Percentiles rank a stretch among this genome's conserved stretches.
Evolutionary conservation across 2,888 invertebrate genomes (phyloP).

Genomic region (Silvanus unidentatus): DNA sequence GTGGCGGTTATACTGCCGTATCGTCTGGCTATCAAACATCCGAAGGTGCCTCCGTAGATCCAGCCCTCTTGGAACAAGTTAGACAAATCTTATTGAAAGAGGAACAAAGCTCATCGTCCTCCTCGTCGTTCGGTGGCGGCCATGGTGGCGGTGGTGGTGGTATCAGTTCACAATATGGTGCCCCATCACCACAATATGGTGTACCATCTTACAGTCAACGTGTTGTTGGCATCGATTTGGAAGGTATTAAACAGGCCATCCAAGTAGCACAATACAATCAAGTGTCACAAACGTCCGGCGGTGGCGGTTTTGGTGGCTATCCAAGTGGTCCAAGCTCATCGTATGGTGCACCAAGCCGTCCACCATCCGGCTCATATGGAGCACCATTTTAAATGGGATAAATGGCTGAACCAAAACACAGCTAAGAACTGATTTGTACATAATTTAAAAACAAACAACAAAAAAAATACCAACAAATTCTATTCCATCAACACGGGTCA

Average conservation of each 20-base stretch:
- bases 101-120: slow-evolving; percentile 59
- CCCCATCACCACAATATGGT: slow-evolving; percentile 63
- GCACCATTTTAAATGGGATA: slow-evolving; percentile 29
- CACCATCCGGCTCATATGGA: slow-evolving; percentile 49
- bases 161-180: slow-evolving; percentile 53
- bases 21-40: slow-evolving; percentile 73
- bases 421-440: slow-evolving; percentile 32
- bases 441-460: slow-evolving; percentile 20
- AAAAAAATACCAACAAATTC: slow-evolving; percentile 21
- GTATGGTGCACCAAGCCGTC: slow-evolving; percentile 53
- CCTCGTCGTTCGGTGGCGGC: slow-evolving; percentile 47
- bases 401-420: slow-evolving; percentile 11
- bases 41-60: slow-evolving; percentile 78
- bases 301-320: slow-evolving; percentile 41
- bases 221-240: slow-evolving; percentile 79
- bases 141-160: slow-evolving; percentile 50
- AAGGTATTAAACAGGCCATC: slow-evolving; percentile 79
- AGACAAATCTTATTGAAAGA: slow-evolving; percentile 79
- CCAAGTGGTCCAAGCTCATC: slow-evolving; percentile 45
- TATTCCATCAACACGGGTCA: slow-evolving; percentile 43
- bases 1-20: slow-evolving; percentile 70
- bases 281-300: slow-evolving; percentile 49
- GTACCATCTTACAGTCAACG: slow-evolving; percentile 54
- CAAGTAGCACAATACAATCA: slow-evolving; percentile 83
- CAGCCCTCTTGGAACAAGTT: slow-evolving; percentile 73